These are phyloP conservation scores for Drosophila pegasa DNA, from an alignment of 2,888 invertebrate species.

Conservation along the genomic window DNA sequence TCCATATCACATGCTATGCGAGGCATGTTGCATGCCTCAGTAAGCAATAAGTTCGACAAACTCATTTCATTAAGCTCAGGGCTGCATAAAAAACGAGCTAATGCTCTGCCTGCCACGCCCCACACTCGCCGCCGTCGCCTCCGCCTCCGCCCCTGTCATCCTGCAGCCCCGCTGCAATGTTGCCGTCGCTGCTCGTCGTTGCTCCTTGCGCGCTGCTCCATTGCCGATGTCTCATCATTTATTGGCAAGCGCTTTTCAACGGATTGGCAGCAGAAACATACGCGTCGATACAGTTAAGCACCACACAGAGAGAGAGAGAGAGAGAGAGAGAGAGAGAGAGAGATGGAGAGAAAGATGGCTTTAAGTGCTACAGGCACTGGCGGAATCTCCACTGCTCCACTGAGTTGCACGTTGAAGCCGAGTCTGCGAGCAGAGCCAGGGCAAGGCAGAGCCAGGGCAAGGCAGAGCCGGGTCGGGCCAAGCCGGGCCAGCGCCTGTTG, in stretches of 20 bases:
- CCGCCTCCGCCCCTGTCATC: neutral
- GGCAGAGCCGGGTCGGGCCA: no score
- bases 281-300: constrained; percentile 32
- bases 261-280: constrained; percentile 65
- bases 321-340: no score
- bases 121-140: no score
- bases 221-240: constrained; percentile 71
- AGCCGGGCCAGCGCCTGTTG: constrained; percentile 54
- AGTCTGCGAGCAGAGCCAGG: no score
- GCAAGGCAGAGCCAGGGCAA: no score
- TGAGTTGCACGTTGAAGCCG: constrained; percentile 11
- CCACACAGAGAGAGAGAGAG: no score
- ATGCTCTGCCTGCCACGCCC: constrained; percentile 49
- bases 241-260: constrained; percentile 77
- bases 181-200: constrained; percentile 13
- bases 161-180: constrained; percentile 30
- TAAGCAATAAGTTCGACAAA: constrained; percentile 76
- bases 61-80: constrained; percentile 75
- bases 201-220: constrained; percentile 20
- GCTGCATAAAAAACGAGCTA: constrained; percentile 73
- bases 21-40: constrained; percentile 74
- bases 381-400: constrained; percentile 41
- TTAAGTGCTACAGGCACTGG: constrained; percentile 37
- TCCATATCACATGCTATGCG: constrained; percentile 40
- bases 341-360: no score